Conservation (phyloP, 1,140 invertebrate species). For the Oedothorax gibbosus region DNA sequence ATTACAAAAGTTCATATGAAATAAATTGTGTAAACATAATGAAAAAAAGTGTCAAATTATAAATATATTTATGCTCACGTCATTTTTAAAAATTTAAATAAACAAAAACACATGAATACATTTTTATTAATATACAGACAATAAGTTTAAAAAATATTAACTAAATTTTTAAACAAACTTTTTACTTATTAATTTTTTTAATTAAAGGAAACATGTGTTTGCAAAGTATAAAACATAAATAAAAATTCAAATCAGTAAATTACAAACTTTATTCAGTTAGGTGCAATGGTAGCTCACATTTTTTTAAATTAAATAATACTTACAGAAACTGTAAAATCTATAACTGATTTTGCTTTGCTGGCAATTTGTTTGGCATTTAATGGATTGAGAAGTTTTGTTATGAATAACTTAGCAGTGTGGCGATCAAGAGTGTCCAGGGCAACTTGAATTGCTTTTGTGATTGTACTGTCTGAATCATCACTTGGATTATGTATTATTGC, state of each 20-base stretch:
- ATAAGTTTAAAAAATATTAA: no score
- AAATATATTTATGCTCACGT: no score
- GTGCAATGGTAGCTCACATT: neutral
- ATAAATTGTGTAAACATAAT: conserved; percentile 66
- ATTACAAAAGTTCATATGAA: no score
- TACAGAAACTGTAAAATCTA: conserved; percentile 67
- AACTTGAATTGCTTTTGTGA: conserved; percentile 69
- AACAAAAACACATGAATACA: neutral
- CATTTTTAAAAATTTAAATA: neutral
- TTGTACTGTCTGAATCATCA: neutral
- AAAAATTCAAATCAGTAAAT: no score
- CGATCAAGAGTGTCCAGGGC: conserved; percentile 73
- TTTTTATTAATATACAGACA: neutral
- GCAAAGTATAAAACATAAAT: no score
- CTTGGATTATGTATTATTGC: conserved; percentile 68
- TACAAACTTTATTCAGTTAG: no score
- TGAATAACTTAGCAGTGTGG: conserved; percentile 75
- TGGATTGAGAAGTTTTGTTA: conserved; percentile 77
- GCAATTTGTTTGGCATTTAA: conserved; percentile 69
- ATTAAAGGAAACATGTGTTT: no score
- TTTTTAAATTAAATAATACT: conserved; percentile 23
- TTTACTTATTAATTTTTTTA: no score
- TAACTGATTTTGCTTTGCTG: conserved; percentile 67
- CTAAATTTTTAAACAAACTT: no score
- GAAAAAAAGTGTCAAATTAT: neutral